Evolutionary conservation across 1,140 invertebrate genomes (phyloP), one percentile per base, ranked within the genome.

Genomic region (Leptopilina boulardi): DNA sequence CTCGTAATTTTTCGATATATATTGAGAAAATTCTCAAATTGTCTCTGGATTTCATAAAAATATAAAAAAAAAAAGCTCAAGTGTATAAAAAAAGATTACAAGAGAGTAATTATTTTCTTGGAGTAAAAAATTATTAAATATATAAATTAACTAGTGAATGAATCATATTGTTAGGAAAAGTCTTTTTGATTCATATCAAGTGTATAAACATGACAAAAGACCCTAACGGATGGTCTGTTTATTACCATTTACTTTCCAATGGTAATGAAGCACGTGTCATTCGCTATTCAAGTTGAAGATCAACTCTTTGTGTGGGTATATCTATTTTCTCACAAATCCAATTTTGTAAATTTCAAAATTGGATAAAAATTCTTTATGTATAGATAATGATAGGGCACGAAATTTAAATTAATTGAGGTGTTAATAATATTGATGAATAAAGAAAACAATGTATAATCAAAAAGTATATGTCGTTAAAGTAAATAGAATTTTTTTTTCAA

Each of bases 181-280:
- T 59, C 10, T 13, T 59, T n/a, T 59, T 59, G 19, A 59, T 59
- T 59, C 21, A 21, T 23, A 11, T 23, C 15, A n/a, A 44, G 42
- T 44, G 42, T 15, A 44, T 44, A n/a, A 44, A 44, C 11, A 13
- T 13, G 21, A 54, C 18, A 54, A 59, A 23, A 13, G 21, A 59
- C 21, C 23, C 11, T 59, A 59, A 59, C 56, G 56, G 56, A 59
- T 26, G 10, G 18, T 13, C 18, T 59, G 56, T 59, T 26, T 59
- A 59, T 59, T 26, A 59, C 56, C 56, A 59, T 59, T 59, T 59
- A 26, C 23, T 59, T 59, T 59, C 19, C 56, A 59, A 56, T 56
- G 19, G 54, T 56, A 56, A 56, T 56, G 54, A 56, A 56, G 54
- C 54, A 56, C 54, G 54, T 56, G 54, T 56, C 21, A 26, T 56